A percentile compares a stretch with the other conserved stretches of the same genome.
These are phyloP conservation scores for Bombus impatiens DNA, from an alignment of 1,140 invertebrate species.

Conservation along the genomic window DNA sequence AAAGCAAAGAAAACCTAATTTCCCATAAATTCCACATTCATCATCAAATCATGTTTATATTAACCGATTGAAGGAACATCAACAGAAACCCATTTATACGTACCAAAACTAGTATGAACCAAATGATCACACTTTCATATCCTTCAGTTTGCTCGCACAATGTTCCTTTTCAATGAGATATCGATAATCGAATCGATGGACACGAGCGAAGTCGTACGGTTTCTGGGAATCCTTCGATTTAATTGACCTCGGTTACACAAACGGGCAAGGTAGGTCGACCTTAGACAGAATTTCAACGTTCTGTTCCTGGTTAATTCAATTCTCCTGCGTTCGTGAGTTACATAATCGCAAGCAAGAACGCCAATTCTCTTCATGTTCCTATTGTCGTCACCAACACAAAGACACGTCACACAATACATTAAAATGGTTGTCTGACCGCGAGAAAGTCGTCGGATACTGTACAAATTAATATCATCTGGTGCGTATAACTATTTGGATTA, in stretches of 20 bases:
- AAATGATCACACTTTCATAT: not conserved
- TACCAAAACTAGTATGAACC: not conserved
- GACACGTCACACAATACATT: not conserved
- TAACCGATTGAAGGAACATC: not conserved
- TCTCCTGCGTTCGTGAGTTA: not conserved
- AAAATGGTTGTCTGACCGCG: not conserved
- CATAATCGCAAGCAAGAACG: not conserved
- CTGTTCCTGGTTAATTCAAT: not conserved
- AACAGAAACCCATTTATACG: not conserved
- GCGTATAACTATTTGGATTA: no score
- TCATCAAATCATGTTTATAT: not conserved
- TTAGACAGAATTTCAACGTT: not conserved
- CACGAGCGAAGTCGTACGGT: not conserved
- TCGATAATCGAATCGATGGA: conserved; percentile 8
- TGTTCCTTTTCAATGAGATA: not conserved
- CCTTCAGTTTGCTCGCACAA: not conserved
- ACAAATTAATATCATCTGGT: no score
- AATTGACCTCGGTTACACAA: not conserved
- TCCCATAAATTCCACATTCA: not conserved
- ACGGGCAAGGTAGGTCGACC: not conserved
- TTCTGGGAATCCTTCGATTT: not conserved
- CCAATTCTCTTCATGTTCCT: no score
- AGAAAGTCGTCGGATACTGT: not conserved
- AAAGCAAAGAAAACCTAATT: not conserved
- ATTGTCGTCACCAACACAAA: not conserved